These are phyloP conservation scores for Amphiura filiformis DNA, from an alignment of 35 echinoderm and acorn worm species.

Conservation along the genomic window DNA sequence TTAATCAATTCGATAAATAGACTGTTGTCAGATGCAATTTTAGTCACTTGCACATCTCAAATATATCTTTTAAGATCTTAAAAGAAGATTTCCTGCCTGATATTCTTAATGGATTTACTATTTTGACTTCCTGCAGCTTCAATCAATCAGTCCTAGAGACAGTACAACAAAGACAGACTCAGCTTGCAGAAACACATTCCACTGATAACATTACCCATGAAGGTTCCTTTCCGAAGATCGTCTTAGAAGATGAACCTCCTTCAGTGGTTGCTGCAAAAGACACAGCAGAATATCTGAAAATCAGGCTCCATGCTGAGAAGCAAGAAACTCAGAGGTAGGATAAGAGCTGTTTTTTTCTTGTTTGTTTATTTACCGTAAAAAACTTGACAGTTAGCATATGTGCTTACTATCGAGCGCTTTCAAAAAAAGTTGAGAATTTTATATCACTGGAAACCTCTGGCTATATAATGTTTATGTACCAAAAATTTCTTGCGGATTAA, in stretches of 20 bases:
- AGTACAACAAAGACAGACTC: neutral
- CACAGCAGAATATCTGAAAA: neutral
- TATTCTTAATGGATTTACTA: too few species aligned
- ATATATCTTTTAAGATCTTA: too few species aligned
- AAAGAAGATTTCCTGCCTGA: too few species aligned
- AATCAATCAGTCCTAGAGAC: neutral
- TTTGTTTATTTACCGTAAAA: neutral
- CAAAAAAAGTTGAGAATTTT: too few species aligned
- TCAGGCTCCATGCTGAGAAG: neutral
- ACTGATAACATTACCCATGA: neutral
- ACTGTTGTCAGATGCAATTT: neutral
- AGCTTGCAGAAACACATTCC: neutral
- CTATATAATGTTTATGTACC: too few species aligned
- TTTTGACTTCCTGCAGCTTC: neutral
- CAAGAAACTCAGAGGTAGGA: conserved; percentile 20
- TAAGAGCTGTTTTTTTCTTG: neutral
- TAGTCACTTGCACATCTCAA: neutral
- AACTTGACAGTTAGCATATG: too few species aligned
- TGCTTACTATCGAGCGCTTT: too few species aligned
- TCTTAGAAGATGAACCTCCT: neutral
- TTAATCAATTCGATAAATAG: too few species aligned
- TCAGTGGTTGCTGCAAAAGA: neutral
- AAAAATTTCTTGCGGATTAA: too few species aligned
- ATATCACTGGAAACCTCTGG: too few species aligned
- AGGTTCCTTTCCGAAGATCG: neutral